Evolutionary conservation across 2,797 vertebrate species (phyloP).

Genomic region (Gallinago stenura): DNA sequence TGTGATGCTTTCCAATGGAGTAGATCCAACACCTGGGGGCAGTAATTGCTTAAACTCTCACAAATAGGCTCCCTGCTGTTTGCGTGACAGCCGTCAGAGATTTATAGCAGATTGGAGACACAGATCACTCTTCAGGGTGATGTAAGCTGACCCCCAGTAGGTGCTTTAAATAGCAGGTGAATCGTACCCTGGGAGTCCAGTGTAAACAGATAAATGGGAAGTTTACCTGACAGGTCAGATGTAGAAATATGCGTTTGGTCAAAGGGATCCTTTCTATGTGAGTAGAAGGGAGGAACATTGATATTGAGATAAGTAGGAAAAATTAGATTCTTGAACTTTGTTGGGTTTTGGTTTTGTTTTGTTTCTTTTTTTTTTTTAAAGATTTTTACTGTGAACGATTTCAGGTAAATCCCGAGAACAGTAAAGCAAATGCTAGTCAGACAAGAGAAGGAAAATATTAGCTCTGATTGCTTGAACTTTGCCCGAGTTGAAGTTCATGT

Average conservation of each 20-base stretch:
- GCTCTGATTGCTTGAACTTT: conserved; percentile 15
- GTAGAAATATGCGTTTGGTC: background rate
- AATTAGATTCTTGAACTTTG: background rate
- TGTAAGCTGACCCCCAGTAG: background rate
- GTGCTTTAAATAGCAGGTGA: background rate
- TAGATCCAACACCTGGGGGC: background rate
- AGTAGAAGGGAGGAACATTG: background rate
- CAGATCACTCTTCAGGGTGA: background rate
- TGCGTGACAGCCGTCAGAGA: background rate
- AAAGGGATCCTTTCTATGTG: background rate
- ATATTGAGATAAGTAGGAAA: background rate
- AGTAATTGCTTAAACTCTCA: conserved; percentile 15
- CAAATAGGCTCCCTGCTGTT: background rate
- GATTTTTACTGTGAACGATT: background rate
- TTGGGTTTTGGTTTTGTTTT: background rate
- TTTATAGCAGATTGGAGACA: background rate
- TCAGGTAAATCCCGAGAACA: background rate
- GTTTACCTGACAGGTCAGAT: background rate
- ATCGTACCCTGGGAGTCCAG: background rate
- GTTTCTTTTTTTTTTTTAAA: background rate
- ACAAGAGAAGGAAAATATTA: background rate
- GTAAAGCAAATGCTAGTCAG: background rate
- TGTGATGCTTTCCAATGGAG: background rate
- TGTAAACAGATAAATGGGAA: background rate
- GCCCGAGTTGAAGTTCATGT: background rate